phyloP scores from a whole-genome alignment of 1,140 invertebrate species.

The Diuraphis noxia region DNA sequence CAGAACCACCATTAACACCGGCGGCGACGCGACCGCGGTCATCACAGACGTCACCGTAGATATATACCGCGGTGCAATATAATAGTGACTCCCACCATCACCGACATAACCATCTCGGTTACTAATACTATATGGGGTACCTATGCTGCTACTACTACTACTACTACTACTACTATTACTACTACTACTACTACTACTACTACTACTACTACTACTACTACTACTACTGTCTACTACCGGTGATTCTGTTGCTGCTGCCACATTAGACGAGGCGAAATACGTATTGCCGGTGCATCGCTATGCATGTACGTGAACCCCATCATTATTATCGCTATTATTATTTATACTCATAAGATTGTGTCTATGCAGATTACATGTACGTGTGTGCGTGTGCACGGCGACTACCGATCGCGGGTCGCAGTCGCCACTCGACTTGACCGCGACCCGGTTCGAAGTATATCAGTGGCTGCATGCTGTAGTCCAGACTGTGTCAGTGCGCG shows the following conservation, averaged over 20 bases:
- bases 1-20: background rate
- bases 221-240: background rate
- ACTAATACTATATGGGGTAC: background rate
- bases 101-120: background rate
- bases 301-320: background rate
- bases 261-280: background rate
- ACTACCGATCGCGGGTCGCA: background rate
- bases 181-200: background rate
- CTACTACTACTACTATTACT: background rate
- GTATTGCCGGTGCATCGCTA: background rate
- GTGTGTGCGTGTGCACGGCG: background rate
- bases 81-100: background rate
- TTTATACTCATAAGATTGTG: background rate
- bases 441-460: background rate
- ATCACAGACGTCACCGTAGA: background rate
- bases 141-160: background rate
- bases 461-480: background rate
- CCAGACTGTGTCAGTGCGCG: background rate
- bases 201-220: background rate
- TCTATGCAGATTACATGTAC: background rate
- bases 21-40: conserved; percentile 1
- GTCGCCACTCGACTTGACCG: background rate
- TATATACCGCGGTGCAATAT: background rate
- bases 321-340: conserved; percentile 3
- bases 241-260: background rate